Percentiles rank a stretch among this genome's conserved stretches.
Evolutionary conservation across 1,140 invertebrate genomes (phyloP).

Genomic region (Oncopodura yosiiana): DNA sequence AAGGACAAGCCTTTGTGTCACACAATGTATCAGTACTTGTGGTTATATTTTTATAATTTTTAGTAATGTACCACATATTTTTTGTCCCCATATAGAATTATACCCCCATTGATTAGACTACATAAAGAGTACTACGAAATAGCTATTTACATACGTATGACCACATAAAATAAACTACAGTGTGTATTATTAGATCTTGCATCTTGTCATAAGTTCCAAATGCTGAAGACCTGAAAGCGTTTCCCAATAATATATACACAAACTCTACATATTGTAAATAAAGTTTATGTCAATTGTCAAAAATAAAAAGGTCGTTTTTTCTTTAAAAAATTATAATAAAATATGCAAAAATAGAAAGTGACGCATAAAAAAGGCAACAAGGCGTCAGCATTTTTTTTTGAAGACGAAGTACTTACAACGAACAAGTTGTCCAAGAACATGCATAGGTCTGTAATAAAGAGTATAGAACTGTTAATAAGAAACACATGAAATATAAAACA

Average conservation of each 20-base stretch:
- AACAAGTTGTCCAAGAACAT: conserved; percentile 71
- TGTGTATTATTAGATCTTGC: too few relatives aligned
- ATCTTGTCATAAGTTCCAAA: too few relatives aligned
- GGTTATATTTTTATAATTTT: too few relatives aligned
- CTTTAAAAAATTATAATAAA: not conserved
- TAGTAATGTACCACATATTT: too few relatives aligned
- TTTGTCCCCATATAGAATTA: too few relatives aligned
- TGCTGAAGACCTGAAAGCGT: not conserved
- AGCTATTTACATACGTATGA: too few relatives aligned
- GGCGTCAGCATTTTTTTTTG: not conserved
- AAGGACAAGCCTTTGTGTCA: too few relatives aligned
- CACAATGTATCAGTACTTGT: too few relatives aligned
- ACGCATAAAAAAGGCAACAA: not conserved
- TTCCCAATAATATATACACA: not conserved
- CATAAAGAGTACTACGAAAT: too few relatives aligned
- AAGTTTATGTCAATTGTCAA: not conserved
- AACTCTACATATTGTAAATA: not conserved
- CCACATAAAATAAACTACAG: too few relatives aligned
- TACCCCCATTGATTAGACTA: too few relatives aligned
- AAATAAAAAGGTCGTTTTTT: not conserved
- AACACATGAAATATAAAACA: not conserved
- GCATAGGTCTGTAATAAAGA: conserved; percentile 54
- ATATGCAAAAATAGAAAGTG: not conserved
- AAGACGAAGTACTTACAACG: conserved; percentile 64
- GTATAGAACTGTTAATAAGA: conserved; percentile 6